phyloP scores from a whole-genome alignment of 2,797 vertebrate species.

The Melanotaenia maccullochi region DNA sequence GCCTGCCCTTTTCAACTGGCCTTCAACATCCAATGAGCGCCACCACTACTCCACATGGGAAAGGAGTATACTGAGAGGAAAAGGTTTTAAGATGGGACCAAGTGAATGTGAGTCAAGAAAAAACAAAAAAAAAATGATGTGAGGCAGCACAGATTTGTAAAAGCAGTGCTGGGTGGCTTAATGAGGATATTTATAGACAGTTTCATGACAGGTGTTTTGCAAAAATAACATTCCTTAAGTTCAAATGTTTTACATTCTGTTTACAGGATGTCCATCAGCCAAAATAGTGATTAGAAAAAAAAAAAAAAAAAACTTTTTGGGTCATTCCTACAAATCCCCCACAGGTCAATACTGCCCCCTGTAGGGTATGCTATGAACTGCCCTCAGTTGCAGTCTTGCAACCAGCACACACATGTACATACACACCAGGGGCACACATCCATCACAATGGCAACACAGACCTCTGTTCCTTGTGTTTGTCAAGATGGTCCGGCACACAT shows the following conservation, averaged over 20 bases:
- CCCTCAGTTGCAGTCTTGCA: conserved; percentile 9
- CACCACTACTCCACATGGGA: conserved; percentile 8
- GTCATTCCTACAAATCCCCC: conserved; percentile 2
- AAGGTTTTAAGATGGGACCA: conserved; percentile 6
- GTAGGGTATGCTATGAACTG: conserved; percentile 11
- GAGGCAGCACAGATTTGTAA: conserved; percentile 14
- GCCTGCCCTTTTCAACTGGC: background rate
- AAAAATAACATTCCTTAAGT: conserved; percentile 8
- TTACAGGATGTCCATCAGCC: conserved; percentile 1
- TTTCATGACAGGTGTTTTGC: conserved; percentile 5
- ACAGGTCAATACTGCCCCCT: conserved; percentile 30
- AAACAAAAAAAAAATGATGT: background rate
- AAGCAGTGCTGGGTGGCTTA: conserved; percentile 10
- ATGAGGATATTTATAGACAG: background rate
- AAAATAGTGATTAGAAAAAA: conserved; percentile 24
- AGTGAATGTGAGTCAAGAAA: conserved; percentile 21
- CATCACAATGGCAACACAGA: conserved; percentile 29
- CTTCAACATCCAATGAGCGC: conserved; percentile 6
- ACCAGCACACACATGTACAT: conserved; percentile 22
- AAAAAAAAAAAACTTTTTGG: conserved; percentile 8
- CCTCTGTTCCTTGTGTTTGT: conserved; percentile 33
- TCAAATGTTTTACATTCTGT: conserved; percentile 15
- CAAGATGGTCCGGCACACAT: conserved; percentile 38
- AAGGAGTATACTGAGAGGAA: conserved; percentile 10
- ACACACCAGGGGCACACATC: conserved; percentile 11